Percentiles rank a stretch among this genome's conserved stretches.
phyloP scores from a whole-genome alignment of 1,140 invertebrate species.

The Solenopsis invicta region DNA sequence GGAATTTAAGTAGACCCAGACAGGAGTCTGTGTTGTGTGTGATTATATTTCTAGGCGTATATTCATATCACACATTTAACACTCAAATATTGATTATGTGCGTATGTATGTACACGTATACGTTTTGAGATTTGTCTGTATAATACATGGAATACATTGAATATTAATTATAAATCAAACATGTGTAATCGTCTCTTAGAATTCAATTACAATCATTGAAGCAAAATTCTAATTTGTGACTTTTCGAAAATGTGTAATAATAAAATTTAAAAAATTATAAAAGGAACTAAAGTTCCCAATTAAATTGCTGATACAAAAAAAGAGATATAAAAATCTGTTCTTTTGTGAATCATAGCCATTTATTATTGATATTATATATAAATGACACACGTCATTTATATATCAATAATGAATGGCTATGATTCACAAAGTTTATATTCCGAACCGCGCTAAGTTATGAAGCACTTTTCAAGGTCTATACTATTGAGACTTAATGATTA shows the following conservation, averaged over 20 bases:
- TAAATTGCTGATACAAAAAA: neutral
- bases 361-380: no score
- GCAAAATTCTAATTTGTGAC: neutral
- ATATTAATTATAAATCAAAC: neutral
- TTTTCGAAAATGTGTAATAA: neutral
- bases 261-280: neutral
- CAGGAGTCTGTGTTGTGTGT: neutral
- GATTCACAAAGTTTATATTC: neutral
- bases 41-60: neutral
- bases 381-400: neutral
- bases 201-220: neutral
- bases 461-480: neutral
- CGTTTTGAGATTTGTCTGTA: neutral
- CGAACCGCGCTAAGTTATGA: neutral
- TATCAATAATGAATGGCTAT: constrained; percentile 1
- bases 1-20: neutral
- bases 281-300: neutral
- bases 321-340: neutral
- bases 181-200: neutral
- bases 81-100: constrained; percentile 1
- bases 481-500: constrained; percentile 13
- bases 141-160: neutral
- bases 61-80: constrained; percentile 21
- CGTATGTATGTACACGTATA: neutral
- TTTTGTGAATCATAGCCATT: no score